Conservation (phyloP, 2,888 invertebrate species). For the Oegoconia quadripuncta region DNA sequence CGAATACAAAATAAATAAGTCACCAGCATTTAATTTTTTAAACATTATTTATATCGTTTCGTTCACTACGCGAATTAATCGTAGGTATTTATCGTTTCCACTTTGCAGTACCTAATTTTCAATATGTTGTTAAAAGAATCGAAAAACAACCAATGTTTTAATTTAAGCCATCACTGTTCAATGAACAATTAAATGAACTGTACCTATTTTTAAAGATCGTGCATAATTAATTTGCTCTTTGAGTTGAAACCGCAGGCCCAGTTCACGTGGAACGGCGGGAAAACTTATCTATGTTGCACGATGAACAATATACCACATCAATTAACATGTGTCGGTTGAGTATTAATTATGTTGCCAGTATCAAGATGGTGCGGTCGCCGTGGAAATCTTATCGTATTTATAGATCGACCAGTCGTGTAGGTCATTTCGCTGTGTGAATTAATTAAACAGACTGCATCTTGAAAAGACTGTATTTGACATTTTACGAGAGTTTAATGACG, state of each 20-base stretch:
- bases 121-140: no score
- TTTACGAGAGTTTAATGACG: constrained; percentile 7
- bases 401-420: constrained; percentile 20
- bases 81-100: no score
- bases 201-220: constrained; percentile 1
- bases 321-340: constrained; percentile 17
- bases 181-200: background rate
- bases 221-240: constrained; percentile 4
- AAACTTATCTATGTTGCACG: constrained; percentile 17
- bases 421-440: constrained; percentile 22
- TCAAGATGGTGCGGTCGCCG: constrained; percentile 22
- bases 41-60: no score
- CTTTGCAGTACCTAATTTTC: no score
- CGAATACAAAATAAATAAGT: no score
- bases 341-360: constrained; percentile 17
- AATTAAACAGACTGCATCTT: constrained; percentile 18
- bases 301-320: constrained; percentile 18
- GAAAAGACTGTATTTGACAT: constrained; percentile 10
- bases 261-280: constrained; percentile 21
- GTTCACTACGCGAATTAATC: no score
- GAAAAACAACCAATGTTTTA: background rate
- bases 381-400: constrained; percentile 12
- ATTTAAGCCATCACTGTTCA: background rate
- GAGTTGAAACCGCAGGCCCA: constrained; percentile 16
- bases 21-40: no score